phyloP scores from a whole-genome alignment of 2,797 vertebrate genomes.

The Perodicticus potto region DNA sequence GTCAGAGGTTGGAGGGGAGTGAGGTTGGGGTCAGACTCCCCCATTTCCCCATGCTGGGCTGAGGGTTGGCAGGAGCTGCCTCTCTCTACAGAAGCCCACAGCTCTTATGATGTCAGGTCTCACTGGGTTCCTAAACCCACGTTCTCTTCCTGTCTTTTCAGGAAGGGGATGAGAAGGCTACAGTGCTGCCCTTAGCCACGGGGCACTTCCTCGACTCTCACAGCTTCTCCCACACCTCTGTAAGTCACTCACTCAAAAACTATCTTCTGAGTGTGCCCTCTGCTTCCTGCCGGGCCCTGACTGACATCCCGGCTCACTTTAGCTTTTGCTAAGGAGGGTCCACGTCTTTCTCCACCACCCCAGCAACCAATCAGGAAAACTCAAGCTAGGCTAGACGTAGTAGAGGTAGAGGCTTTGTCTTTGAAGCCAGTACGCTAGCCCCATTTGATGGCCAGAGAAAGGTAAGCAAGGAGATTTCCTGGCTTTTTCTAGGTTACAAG shows the following conservation, averaged over 20 bases:
- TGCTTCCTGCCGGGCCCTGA: background rate
- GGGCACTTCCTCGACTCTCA: background rate
- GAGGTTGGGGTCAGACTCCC: background rate
- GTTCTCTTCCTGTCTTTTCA: conserved; percentile 20
- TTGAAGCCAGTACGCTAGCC: background rate
- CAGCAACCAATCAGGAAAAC: background rate
- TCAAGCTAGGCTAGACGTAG: no score
- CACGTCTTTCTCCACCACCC: background rate
- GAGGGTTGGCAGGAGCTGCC: background rate
- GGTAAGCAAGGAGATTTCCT: background rate
- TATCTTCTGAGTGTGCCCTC: background rate
- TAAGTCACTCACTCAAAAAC: background rate
- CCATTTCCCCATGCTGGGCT: background rate
- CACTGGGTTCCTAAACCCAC: background rate
- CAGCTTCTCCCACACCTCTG: background rate
- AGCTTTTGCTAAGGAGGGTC: background rate
- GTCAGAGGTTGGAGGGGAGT: background rate
- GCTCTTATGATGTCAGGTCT: background rate
- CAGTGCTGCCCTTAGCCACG: background rate
- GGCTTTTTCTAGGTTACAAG: conserved; percentile 20
- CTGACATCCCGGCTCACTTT: background rate
- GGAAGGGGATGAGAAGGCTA: background rate
- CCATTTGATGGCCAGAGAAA: conserved; percentile 30
- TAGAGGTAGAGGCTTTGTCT: background rate
- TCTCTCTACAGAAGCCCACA: background rate